These are phyloP conservation scores for Carduelis carduelis DNA, from an alignment of 2,797 vertebrate species.

Conservation along the genomic window DNA sequence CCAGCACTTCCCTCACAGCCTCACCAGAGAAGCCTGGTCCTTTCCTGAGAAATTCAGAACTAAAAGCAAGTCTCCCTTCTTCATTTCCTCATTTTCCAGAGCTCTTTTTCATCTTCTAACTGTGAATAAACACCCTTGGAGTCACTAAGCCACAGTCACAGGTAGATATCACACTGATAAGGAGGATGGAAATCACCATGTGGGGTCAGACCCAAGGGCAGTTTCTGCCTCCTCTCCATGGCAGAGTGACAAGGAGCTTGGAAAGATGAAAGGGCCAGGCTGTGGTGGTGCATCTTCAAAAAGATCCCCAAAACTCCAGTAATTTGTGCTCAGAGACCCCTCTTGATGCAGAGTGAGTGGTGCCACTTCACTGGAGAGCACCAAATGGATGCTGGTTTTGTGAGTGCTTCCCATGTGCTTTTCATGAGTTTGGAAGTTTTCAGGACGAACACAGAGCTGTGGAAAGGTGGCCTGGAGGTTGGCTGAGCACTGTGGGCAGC, in stretches of 20 bases:
- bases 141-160: not conserved
- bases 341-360: not conserved
- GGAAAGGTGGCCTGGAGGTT: not conserved
- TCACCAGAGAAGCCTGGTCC: not conserved
- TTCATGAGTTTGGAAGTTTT: not conserved
- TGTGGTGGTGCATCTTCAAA: not conserved
- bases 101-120: not conserved
- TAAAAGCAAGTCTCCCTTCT: not conserved
- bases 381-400: fast-evolving
- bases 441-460: not conserved
- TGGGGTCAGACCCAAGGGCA: not conserved
- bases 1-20: not conserved
- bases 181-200: fast-evolving
- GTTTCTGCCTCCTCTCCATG: not conserved
- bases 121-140: not conserved
- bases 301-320: not conserved
- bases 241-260: not conserved
- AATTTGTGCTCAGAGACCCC: not conserved
- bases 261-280: not conserved
- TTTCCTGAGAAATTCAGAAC: not conserved
- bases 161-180: not conserved
- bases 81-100: not conserved
- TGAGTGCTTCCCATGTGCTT: not conserved
- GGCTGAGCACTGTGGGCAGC: not conserved
- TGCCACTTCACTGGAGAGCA: not conserved